Percentiles rank a stretch among this genome's conserved stretches.
Evolutionary conservation across 1,140 invertebrate species (phyloP).

Genomic region (Drosophila parvula): DNA sequence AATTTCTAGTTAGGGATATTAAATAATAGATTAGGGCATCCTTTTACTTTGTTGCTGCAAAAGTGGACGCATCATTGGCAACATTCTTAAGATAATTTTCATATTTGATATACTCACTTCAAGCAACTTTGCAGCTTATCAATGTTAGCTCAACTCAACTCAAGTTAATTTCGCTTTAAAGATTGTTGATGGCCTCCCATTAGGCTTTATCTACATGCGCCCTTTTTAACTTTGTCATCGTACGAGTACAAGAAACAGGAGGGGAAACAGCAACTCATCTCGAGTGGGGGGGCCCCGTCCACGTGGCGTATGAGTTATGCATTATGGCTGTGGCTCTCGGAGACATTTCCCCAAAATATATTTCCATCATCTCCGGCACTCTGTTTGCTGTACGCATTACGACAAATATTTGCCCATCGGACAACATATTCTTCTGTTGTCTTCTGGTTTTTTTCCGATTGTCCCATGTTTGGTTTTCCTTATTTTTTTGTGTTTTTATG

Average conservation of each 20-base stretch:
- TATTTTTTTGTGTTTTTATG: slow-evolving; percentile 26
- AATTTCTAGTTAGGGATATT: not conserved
- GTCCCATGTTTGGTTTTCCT: slow-evolving; percentile 10
- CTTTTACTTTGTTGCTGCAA: not conserved
- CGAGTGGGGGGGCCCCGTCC: slow-evolving; percentile 21
- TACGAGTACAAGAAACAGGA: slow-evolving; percentile 7
- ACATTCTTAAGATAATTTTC: not conserved
- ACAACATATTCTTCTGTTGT: slow-evolving; percentile 58
- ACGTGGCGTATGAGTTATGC: slow-evolving; percentile 51
- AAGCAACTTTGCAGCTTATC: slow-evolving; percentile 11
- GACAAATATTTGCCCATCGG: slow-evolving; percentile 60
- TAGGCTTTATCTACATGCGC: slow-evolving; percentile 32
- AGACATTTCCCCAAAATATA: slow-evolving; percentile 47
- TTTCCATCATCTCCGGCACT: slow-evolving; percentile 44
- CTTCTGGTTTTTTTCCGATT: slow-evolving; percentile 25
- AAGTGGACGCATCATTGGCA: not conserved
- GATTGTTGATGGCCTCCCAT: slow-evolving; percentile 34
- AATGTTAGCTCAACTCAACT: not conserved
- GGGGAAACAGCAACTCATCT: slow-evolving; percentile 15
- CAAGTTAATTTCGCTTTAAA: slow-evolving; percentile 40
- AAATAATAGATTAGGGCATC: not conserved
- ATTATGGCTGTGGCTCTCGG: slow-evolving; percentile 30
- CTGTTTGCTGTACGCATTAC: slow-evolving; percentile 55
- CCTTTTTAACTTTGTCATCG: slow-evolving; percentile 39
- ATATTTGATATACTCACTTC: slow-evolving; percentile 4